Evolutionary conservation across 2,888 invertebrate species (phyloP), one percentile per base, ranked within the genome.

Genomic region (Allygus modestus): DNA sequence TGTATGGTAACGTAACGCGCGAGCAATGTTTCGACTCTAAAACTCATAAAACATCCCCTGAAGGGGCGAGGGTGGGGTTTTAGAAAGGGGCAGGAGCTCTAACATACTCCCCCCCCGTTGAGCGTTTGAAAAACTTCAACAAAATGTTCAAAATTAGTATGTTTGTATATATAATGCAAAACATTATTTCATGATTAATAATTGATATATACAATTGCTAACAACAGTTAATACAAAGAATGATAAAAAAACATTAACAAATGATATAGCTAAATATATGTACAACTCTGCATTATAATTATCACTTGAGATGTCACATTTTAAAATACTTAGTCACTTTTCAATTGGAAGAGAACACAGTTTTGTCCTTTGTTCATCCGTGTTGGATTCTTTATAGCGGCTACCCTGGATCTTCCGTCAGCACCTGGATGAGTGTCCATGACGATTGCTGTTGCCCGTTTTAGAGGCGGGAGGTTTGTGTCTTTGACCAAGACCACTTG

Each of bases 401-500:
- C 87, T 0, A 87, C 87, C 28, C 87, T 51, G 11, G 86, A 84
- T 0, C 75, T 15, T 11, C 82, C 84, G 69, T 88, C 88, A 11
- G 41, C 4, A 61, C 87, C 87, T 12, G 87, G 87, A 69, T 87
- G 86, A 15, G 86, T 28, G 9, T 82, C 54, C 0, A 61, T 26
- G 12, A 87, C 73, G 9, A 86, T 26, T 0, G 85, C 87, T 4
- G 86, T 65, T 12, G 71, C 51, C 87, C 88, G 87, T 41, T 86
- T 71, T 11, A 84, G 5, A 1, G 86, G 86, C 7, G 86, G 85
- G 0, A 69, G 54, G 9, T 82, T 54, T 4, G 85, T 86, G 9
- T 87, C 86, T 43, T 85, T 86, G 12, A 88, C 23, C 1, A 88
- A 43, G 0, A 88, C 87, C 37, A 88, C 12, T 11, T 85, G 81